Evolutionary conservation across 1,140 invertebrate species (phyloP), one percentile per base, ranked within the genome.

Genomic region (Magallana angulata): DNA sequence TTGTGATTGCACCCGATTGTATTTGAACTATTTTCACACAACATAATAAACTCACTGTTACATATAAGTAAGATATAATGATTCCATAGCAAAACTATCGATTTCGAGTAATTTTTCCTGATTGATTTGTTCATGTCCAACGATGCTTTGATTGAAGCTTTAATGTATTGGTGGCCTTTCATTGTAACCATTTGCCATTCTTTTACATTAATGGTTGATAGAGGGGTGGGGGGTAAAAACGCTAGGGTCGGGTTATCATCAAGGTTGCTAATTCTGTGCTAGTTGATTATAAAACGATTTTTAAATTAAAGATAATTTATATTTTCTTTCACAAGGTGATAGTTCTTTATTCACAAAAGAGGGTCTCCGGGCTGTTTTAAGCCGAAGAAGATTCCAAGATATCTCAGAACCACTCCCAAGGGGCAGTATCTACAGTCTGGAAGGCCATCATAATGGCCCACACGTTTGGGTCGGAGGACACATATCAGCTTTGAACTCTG

Each of bases 1-100:
- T 57, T 83, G 95, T 14, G 95, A 94, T 91, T 91, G 91, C 18
- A 84, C 90, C 0, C 59, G 91, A 11, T 94, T 83, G 88, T 16
- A 92, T 90, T 87, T n/a, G 76, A 14, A 87, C 88, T 2, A 86
- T 76, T 12, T 24, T 57, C 36, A 48, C 36, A 48, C 36, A 48
- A 48, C 2, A 2, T 48, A 48, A 48, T 48, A 48, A 48, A 48
- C 36, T 48, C 36, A 48, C 36, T 48, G 36, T 48, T 48, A 48
- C 36, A 48, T 48, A 48, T 4, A 4, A 48, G 36, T 48, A 48
- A 48, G 5, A 48, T 85, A 8, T 88, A 86, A 80, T 64, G 87
- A 6, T 68, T 81, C 12, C 85, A 92, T 9, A 91, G 88, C 5
- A 85, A 91, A 83, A 91, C 90, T 64, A 85, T 90, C 16, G 82